Evolutionary conservation across 2,888 invertebrate genomes (phyloP).

Genomic region (Hypolimnas misippus): DNA sequence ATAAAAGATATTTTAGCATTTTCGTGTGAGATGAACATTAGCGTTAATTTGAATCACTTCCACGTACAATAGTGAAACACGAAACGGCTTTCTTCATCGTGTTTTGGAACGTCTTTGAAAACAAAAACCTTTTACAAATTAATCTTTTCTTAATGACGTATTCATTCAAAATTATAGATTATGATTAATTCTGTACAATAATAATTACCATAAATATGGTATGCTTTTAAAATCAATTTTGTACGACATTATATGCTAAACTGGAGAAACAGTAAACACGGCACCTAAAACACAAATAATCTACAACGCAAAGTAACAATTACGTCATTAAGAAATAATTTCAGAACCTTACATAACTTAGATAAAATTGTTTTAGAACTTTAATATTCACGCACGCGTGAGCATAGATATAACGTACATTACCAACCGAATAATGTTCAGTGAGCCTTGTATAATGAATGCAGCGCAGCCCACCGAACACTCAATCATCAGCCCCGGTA

Average conservation of each 20-base stretch:
- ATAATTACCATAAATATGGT: too few species aligned
- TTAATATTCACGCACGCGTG: constrained; percentile 8
- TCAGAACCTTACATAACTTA: constrained; percentile 1
- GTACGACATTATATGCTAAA: too few species aligned
- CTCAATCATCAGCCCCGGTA: constrained; percentile 34
- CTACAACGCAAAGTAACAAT: neutral
- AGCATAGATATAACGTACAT: constrained; percentile 4
- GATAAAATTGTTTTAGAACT: constrained; percentile 10
- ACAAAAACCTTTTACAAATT: neutral
- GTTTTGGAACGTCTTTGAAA: neutral
- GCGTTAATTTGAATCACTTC: constrained; percentile 6
- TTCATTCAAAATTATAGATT: neutral
- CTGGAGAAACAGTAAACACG: neutral
- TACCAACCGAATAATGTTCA: constrained; percentile 20
- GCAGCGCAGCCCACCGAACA: constrained; percentile 18
- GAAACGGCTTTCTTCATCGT: neutral
- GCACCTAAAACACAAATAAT: neutral
- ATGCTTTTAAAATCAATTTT: too few species aligned
- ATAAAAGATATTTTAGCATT: constrained; percentile 19
- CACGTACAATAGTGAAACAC: neutral
- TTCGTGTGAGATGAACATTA: neutral
- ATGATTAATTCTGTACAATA: too few species aligned
- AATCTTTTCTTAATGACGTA: neutral
- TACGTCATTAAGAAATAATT: constrained; percentile 1
- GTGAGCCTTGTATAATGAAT: constrained; percentile 24